Evolutionary conservation across 2,888 invertebrate genomes (phyloP).

Genomic region (Willowsia nigromaculata): DNA sequence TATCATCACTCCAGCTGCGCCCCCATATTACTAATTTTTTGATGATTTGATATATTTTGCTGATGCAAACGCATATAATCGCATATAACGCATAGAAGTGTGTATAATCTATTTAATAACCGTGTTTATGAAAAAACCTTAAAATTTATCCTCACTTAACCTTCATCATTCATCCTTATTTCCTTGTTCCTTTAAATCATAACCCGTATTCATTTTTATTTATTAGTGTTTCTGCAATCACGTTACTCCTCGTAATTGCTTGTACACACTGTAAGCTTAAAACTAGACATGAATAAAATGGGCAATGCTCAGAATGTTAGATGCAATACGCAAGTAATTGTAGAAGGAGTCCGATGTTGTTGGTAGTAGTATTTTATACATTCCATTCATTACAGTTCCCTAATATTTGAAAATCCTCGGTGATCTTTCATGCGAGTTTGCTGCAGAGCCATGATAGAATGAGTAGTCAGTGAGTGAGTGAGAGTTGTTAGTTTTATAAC

Average conservation of each 20-base stretch:
- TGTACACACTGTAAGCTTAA: too few species aligned
- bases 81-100: too few species aligned
- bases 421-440: conserved; percentile 34
- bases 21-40: neutral
- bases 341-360: neutral
- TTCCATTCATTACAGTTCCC: conserved; percentile 50
- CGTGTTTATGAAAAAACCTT: too few species aligned
- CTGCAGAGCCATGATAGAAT: neutral
- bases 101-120: too few species aligned
- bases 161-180: too few species aligned
- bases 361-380: neutral
- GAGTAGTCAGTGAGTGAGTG: neutral
- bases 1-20: neutral
- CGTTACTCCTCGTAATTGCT: too few species aligned
- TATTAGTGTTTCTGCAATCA: too few species aligned
- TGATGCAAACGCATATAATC: too few species aligned
- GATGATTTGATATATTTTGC: neutral
- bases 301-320: neutral
- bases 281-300: neutral
- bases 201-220: too few species aligned
- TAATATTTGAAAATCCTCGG: conserved; percentile 53
- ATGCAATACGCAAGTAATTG: neutral
- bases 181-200: too few species aligned
- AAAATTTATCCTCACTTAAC: too few species aligned
- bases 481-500: conserved; percentile 64